Base-by-base conservation (phyloP, 2,888 invertebrate species). In the Drosophila trichaetosa region DNA sequence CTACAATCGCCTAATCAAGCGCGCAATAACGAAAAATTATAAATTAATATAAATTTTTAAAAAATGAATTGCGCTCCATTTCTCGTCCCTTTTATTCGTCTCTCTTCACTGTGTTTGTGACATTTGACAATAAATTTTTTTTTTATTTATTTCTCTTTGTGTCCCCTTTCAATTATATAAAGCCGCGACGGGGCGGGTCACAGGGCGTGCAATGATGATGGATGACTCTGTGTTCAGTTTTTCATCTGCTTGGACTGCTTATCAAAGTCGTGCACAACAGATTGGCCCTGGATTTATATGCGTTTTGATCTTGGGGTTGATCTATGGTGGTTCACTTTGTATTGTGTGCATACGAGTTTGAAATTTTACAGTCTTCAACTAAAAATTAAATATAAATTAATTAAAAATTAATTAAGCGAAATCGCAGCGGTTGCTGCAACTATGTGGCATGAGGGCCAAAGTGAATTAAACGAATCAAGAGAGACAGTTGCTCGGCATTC, bases 361-460 rank as follows among this genome's bases (percentile, higher is more conserved):
- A 52, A 69, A 80, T 40, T 70, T 82, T 72, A 57, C 62, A 71
- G 31, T 31, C 56, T 36, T 48, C 58, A 69, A 65, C 56, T 10
- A 52, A 72, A 79, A 79, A 83, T 83, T 89, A 73, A 89, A 83
- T 81, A 79, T 69, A 87, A 89, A 81, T 79, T 73, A 89, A 87
- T 86, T 83, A 87, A 87, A 89, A 89, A 89, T 84, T 87, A 84
- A 84, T 84, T 84, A 87, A 89, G 69, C 75, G 73, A 84, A 89
- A 79, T 83, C 81, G 73, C 69, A 69, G 75, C 63, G 57, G 67
- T 69, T 66, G 52, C 52, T 24, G 49, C 27, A 42, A 46, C 56
- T 40, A 49, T 53, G 65, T 60, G 42, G 73, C 57, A 86, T 79
- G 70, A 71, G 85, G 83, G 82, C 79, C 67, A 83, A 79, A 72